phyloP scores from a whole-genome alignment of 2,888 invertebrate genomes.

The Stenurella melanura region DNA sequence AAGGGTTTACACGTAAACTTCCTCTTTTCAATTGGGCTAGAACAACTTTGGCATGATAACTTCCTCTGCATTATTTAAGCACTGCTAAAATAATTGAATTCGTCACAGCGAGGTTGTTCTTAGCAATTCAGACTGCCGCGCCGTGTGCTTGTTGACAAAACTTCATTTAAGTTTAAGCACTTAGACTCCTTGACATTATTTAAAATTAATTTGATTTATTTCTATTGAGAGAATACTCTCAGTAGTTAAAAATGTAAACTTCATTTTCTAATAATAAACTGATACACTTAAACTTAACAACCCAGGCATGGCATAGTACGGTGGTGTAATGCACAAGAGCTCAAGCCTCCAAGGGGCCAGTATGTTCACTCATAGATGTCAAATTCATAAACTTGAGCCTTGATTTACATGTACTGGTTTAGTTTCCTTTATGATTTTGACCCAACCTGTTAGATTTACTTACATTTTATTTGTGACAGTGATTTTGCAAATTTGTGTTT shows the following conservation, averaged over 20 bases:
- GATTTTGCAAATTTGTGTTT: too few relatives aligned
- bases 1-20: not conserved
- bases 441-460: too few relatives aligned
- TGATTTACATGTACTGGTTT: too few relatives aligned
- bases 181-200: not conserved
- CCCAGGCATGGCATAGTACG: too few relatives aligned
- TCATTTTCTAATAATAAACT: too few relatives aligned
- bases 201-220: not conserved
- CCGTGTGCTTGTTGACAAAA: not conserved
- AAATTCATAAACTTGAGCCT: too few relatives aligned
- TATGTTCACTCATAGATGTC: too few relatives aligned
- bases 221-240: not conserved
- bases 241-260: not conserved
- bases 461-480: too few relatives aligned
- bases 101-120: not conserved
- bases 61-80: conserved; percentile 2
- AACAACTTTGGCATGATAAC: conserved; percentile 1
- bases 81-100: conserved; percentile 7
- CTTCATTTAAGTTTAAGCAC: not conserved
- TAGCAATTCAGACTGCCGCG: not conserved
- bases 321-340: too few relatives aligned
- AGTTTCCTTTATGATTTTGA: too few relatives aligned
- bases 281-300: too few relatives aligned
- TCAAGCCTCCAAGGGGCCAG: too few relatives aligned
- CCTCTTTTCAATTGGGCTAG: not conserved